Conservation (phyloP, 2,888 invertebrate species). For the Schrankia costaestrigalis region DNA sequence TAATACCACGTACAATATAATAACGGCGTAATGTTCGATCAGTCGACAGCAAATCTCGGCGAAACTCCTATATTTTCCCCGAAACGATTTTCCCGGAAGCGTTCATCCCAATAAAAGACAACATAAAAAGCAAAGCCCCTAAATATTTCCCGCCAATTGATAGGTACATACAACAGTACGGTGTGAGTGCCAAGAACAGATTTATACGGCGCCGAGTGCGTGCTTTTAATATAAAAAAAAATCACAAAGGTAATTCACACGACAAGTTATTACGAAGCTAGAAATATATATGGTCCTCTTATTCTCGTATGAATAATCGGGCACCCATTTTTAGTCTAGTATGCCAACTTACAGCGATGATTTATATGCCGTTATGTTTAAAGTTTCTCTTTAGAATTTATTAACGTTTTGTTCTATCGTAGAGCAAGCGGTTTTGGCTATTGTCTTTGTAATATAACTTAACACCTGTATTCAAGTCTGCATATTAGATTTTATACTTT, state of each 20-base stretch:
- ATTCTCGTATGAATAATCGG: slow-evolving; percentile 63
- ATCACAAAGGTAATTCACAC: slow-evolving; percentile 74
- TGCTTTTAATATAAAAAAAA: slow-evolving; percentile 74
- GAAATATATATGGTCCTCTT: slow-evolving; percentile 65
- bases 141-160: slow-evolving; percentile 67
- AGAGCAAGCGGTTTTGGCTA: no score
- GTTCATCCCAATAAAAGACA: slow-evolving; percentile 54
- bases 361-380: slow-evolving; percentile 34
- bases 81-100: slow-evolving; percentile 39
- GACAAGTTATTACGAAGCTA: slow-evolving; percentile 70
- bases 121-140: slow-evolving; percentile 57
- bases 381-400: no score
- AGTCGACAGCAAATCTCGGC: slow-evolving; percentile 26
- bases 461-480: no score
- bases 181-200: slow-evolving; percentile 68
- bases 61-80: slow-evolving; percentile 22
- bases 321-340: slow-evolving; percentile 55
- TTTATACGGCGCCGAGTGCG: slow-evolving; percentile 76
- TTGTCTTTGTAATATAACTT: no score
- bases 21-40: slow-evolving; percentile 20
- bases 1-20: no score
- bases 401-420: no score
- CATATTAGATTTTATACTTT: no score
- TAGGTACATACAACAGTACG: slow-evolving; percentile 65
- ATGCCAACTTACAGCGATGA: slow-evolving; percentile 43